Evolutionary conservation across 2,888 invertebrate species (phyloP), one percentile per base, ranked within the genome.

Genomic region (Pandemis heparana): DNA sequence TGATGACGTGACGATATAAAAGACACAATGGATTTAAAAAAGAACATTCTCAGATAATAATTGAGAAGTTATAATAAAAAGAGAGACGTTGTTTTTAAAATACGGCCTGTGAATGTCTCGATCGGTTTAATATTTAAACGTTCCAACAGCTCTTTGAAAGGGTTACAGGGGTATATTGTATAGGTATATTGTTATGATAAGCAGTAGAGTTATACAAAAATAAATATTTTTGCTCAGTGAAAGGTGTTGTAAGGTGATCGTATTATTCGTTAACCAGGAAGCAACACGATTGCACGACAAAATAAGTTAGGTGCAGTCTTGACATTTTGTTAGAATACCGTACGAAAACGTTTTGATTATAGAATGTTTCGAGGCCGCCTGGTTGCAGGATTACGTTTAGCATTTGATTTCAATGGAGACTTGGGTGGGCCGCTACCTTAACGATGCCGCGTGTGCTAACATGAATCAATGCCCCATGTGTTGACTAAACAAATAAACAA

Each of bases 341-440:
- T 66, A 74, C 74, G 78, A 80, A 79, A 80, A 75, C 76, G 77
- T 75, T 81, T 78, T 78, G 80, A 80, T 80, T 77, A 72, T 79
- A 81, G 81, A 83, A 85, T 81, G 83, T 78, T 75, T 65, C 83
- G 86, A 88, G 87, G 89, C 78, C 78, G 80, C 76, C 83, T 69
- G 78, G 82, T 81, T 81, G 70, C 77, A 76, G 79, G 79, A 79
- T 82, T 80, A 77, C 75, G 74, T 81, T 76, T 79, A 78, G 76
- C 79, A 80, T 82, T 81, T 80, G 79, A 82, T 78, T 81, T 79
- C 78, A 79, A 76, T 77, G 69, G 70, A 76, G 66, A 56, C 65
- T 67, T 74, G 67, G 74, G 74, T 74, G 74, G 74, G 74, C 71
- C 74, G 74, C 62, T 51, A 65, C 70, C 65, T 66, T 74, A 70